Conservation (phyloP, 2,113 vertebrate genomes). For the Callipepla squamata region DNA sequence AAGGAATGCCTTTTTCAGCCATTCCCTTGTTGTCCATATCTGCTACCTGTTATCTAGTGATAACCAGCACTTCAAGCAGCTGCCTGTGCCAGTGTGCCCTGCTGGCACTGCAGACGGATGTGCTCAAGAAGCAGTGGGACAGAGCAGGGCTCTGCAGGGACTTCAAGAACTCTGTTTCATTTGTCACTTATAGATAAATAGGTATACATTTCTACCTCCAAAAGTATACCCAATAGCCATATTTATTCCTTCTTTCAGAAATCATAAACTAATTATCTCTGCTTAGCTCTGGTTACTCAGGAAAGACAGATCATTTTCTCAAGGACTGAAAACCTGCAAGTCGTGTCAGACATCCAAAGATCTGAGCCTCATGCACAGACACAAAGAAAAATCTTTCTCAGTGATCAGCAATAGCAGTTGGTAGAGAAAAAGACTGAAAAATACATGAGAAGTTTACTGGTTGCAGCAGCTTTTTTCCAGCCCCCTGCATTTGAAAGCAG, state of each 20-base stretch:
- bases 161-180: background rate
- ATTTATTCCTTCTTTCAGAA: background rate
- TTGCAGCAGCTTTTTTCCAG: background rate
- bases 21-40: conserved; percentile 31
- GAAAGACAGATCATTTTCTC: background rate
- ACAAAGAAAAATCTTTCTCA: background rate
- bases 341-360: background rate
- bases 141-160: background rate
- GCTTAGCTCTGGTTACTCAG: background rate
- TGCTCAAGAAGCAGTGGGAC: background rate
- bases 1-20: background rate
- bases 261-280: background rate
- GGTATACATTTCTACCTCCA: background rate
- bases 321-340: background rate
- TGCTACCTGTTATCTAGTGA: conserved; percentile 32
- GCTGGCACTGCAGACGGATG: background rate
- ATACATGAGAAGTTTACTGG: background rate
- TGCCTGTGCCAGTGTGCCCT: background rate
- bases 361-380: background rate
- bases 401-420: background rate
- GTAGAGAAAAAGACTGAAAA: background rate
- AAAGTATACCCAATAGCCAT: background rate
- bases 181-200: conserved; percentile 1
- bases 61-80: background rate
- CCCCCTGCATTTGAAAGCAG: background rate